These are phyloP conservation scores for Norana najaformis DNA, from an alignment of 2,888 invertebrate genomes.

Conservation along the genomic window DNA sequence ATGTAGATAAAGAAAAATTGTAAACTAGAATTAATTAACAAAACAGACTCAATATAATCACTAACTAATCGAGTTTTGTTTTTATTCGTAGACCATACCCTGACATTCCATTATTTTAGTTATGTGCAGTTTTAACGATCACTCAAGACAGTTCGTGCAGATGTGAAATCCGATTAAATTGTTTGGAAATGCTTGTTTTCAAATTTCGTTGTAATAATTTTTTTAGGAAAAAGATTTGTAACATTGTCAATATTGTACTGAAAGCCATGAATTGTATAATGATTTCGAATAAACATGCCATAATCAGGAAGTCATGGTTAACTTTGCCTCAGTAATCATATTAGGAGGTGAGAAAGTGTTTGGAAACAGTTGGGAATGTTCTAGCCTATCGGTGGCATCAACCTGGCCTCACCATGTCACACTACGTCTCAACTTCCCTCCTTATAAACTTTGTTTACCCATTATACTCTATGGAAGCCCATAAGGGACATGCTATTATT, in stretches of 20 bases:
- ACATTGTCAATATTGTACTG: not conserved
- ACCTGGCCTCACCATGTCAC: not conserved
- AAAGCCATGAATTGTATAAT: not conserved
- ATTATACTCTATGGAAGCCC: too few relatives aligned
- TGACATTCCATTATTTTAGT: not conserved
- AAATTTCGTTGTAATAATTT: not conserved
- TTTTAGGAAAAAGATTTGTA: not conserved
- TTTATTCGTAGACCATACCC: not conserved
- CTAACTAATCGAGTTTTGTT: not conserved
- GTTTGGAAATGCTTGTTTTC: not conserved
- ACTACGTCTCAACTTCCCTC: not conserved
- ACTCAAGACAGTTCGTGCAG: slow-evolving; percentile 8
- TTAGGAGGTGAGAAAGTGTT: not conserved
- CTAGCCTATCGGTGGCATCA: not conserved
- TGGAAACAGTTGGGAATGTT: too few relatives aligned
- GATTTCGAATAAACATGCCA: not conserved
- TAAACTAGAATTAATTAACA: slow-evolving; percentile 1
- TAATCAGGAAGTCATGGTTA: not conserved
- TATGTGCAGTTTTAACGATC: not conserved
- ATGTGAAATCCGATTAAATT: not conserved
- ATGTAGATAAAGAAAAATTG: not conserved
- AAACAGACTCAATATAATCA: not conserved
- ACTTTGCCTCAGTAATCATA: not conserved
- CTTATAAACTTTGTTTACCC: not conserved
- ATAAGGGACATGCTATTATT: too few relatives aligned